These are phyloP conservation scores for Labroides dimidiatus DNA, from an alignment of 2,797 vertebrate genomes.

Conservation along the genomic window DNA sequence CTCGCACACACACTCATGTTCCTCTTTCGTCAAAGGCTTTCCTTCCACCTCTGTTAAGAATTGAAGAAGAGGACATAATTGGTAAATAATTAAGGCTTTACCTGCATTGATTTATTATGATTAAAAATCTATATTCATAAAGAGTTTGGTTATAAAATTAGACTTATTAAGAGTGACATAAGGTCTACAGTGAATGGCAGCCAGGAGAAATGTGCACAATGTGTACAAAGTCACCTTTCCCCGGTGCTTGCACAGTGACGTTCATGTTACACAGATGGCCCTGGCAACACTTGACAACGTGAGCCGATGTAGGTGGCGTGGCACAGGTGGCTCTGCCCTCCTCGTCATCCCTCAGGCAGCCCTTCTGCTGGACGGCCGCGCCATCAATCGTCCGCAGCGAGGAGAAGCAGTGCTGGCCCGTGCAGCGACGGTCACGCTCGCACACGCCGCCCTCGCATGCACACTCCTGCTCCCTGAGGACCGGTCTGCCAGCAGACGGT, in stretches of 20 bases:
- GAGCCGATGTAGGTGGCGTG: slow-evolving; percentile 87
- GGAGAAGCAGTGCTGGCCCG: slow-evolving; percentile 94
- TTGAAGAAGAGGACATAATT: background rate
- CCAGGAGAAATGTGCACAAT: slow-evolving; percentile 53
- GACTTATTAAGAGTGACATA: slow-evolving; percentile 13
- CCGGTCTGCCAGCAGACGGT: slow-evolving; percentile 79
- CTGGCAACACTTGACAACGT: slow-evolving; percentile 94
- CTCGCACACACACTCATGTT: slow-evolving; percentile 94
- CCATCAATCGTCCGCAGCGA: slow-evolving; percentile 90
- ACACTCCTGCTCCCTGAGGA: slow-evolving; percentile 87
- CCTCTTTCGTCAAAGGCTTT: slow-evolving; percentile 81
- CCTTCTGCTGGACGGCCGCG: slow-evolving; percentile 89
- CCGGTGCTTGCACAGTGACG: slow-evolving; percentile 89
- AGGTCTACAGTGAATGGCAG: slow-evolving; percentile 19
- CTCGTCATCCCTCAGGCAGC: slow-evolving; percentile 94
- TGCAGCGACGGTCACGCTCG: slow-evolving; percentile 85
- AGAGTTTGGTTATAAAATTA: background rate
- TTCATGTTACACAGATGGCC: slow-evolving; percentile 97
- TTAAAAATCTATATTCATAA: too few species aligned
- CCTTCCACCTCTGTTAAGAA: slow-evolving; percentile 84
- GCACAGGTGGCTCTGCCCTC: slow-evolving; percentile 93
- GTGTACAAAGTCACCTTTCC: slow-evolving; percentile 86
- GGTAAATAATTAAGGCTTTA: background rate
- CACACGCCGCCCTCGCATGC: slow-evolving; percentile 92
- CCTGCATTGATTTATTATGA: too few species aligned